Conservation (phyloP, 2,113 vertebrate species). For the Pseudopodoces humilis region DNA sequence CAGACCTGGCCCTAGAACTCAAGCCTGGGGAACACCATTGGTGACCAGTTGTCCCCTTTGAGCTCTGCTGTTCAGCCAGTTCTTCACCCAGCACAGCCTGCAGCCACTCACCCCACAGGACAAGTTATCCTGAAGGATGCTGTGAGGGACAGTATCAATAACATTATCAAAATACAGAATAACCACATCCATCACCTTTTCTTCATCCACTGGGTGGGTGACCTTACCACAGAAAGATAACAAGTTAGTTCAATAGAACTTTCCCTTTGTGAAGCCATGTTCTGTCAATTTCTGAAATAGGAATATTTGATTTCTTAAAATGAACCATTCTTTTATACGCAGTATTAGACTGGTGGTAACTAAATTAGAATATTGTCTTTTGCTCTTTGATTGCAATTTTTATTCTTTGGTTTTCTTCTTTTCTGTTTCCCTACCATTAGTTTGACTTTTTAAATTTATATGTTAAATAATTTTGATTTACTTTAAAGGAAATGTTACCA, state of each 20-base stretch:
- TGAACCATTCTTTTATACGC: neutral
- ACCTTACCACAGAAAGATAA: neutral
- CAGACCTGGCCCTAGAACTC: neutral
- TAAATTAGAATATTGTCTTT: neutral
- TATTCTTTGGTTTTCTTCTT: neutral
- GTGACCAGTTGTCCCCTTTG: neutral
- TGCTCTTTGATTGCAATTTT: neutral
- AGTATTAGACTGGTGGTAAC: neutral
- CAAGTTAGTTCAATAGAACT: neutral
- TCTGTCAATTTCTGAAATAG: neutral
- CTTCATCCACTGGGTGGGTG: neutral
- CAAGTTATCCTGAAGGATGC: neutral
- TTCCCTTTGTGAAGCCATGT: neutral
- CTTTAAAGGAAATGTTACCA: neutral
- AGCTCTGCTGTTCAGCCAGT: neutral
- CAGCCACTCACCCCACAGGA: neutral
- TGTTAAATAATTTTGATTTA: neutral
- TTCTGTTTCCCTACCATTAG: neutral
- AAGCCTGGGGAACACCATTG: neutral
- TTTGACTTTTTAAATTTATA: neutral
- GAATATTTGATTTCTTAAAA: neutral
- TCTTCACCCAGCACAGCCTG: neutral
- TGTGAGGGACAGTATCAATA: neutral
- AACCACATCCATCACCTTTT: fast-evolving
- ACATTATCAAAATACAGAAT: neutral